These are phyloP conservation scores for Rhabdornis inornatus DNA, from an alignment of 2,113 vertebrate species.

Conservation along the genomic window DNA sequence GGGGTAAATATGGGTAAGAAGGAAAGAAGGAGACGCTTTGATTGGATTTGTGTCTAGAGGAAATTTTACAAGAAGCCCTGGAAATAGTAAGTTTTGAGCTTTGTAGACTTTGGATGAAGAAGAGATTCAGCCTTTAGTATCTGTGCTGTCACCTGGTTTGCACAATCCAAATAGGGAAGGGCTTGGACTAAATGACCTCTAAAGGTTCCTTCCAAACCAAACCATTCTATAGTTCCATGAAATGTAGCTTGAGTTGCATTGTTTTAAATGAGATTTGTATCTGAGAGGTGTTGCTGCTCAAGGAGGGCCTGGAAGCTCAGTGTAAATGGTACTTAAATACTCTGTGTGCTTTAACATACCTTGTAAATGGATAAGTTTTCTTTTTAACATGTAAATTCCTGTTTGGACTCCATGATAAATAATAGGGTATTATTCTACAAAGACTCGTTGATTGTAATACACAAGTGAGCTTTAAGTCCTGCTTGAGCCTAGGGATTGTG, in stretches of 20 bases:
- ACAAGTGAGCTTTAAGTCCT: not conserved
- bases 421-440: not conserved
- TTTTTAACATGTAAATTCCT: not conserved
- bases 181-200: not conserved
- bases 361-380: not conserved
- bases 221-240: not conserved
- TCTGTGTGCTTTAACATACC: not conserved
- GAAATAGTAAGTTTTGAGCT: not conserved
- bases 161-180: not conserved
- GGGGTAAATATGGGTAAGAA: not conserved
- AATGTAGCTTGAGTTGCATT: not conserved
- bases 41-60: not conserved
- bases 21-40: not conserved
- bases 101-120: not conserved
- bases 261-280: not conserved
- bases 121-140: not conserved
- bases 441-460: not conserved
- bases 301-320: not conserved
- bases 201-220: not conserved
- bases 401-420: not conserved
- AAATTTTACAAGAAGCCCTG: not conserved
- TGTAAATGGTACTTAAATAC: not conserved
- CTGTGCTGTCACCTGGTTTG: not conserved
- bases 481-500: not conserved
- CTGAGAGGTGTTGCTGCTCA: not conserved